Base-by-base conservation (phyloP, 2,797 vertebrate species). In the Protonibea diacanthus region DNA sequence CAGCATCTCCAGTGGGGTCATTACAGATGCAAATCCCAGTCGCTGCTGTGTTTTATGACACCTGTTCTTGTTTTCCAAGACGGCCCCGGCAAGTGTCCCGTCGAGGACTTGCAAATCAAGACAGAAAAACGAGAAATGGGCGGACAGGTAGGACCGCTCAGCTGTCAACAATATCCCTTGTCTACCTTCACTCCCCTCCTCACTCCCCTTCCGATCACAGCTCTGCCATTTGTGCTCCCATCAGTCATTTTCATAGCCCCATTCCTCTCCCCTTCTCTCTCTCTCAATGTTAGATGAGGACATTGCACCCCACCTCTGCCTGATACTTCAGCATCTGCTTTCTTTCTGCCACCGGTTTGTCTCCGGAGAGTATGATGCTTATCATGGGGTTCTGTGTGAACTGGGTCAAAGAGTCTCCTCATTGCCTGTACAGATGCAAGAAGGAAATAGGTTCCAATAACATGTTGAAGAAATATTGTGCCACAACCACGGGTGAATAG, bases 1-100 rank as follows among this genome's bases (percentile, higher is more conserved):
- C 89, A 73, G 85, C 87, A 68, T 86, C 87, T 90, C 87, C 74
- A 61, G 80, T 71, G 71, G 74, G 88, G 82, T 92, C 88, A 87
- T 93, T 94, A 92, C 83, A 69, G 78, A 94, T 94, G 93, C 93
- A 95, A 93, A 96, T 94, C 92, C 92, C 91, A 86, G 85, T 76
- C 84, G 65, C 92, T 65, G 89, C 71, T n/a, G 85, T 76, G 85
- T 90, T 94, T 91, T 89, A 91, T 90, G 88, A 92, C 94, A 94
- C 92, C 95, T 92, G 91, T 87, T 93, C 91, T 80, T 93, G 89
- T 94, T 92, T 89, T 89, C 76, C 61, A 52, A 80, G 82, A 78
- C 72, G 74, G 70, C 88, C 80, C 47, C 53, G n/a, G 66, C 86
- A 82, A 86, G 84, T 57, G 86, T 81, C 90, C 89, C 81, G 18